phyloP scores from a whole-genome alignment of 2,888 invertebrate genomes.

The Coecobrya sp. region DNA sequence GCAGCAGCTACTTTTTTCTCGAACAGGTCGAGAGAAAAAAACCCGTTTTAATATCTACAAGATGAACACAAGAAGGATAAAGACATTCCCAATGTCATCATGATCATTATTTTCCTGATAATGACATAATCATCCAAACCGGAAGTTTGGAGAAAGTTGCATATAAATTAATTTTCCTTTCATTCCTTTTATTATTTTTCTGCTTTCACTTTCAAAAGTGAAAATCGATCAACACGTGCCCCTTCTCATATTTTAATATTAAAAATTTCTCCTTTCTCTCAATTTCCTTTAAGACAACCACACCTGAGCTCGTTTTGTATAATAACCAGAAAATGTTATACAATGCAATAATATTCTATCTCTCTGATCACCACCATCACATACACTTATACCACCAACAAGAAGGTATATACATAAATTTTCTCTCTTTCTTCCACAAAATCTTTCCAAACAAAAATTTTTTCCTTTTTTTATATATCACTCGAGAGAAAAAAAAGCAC shows the following conservation, averaged over 20 bases:
- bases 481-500: slow-evolving; percentile 61
- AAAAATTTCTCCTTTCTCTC: neutral
- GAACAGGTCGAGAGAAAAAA: neutral
- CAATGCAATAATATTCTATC: no score
- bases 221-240: slow-evolving; percentile 82
- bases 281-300: no score
- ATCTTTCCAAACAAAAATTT: no score
- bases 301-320: no score
- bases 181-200: neutral
- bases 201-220: no score
- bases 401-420: no score
- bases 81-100: neutral
- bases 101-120: neutral
- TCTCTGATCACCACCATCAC: no score
- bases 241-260: slow-evolving; percentile 55
- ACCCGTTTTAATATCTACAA: neutral
- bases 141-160: no score
- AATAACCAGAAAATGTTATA: no score
- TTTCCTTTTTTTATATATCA: no score
- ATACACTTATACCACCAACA: no score
- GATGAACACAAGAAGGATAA: slow-evolving; percentile 15
- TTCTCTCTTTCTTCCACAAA: slow-evolving; percentile 19
- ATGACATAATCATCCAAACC: slow-evolving; percentile 8
- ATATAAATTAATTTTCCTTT: no score
- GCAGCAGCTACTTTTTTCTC: slow-evolving; percentile 1